Percentiles rank a stretch among this genome's conserved stretches.
These are phyloP conservation scores for Scaptomyza caliginosa DNA, from an alignment of 2,888 invertebrate species.

Conservation along the genomic window DNA sequence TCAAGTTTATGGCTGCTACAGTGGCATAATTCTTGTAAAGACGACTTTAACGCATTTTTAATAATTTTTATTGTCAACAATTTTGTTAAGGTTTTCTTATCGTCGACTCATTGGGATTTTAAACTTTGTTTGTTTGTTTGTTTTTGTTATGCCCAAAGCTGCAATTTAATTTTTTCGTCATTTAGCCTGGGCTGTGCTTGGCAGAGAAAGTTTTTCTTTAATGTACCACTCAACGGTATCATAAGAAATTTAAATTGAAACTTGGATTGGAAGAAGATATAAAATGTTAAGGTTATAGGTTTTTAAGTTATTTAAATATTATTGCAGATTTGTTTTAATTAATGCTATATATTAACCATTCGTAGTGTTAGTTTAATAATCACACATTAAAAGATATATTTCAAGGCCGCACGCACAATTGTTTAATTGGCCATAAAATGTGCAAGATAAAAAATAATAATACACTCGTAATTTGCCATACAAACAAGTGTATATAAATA, in stretches of 20 bases:
- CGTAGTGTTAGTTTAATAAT: background rate
- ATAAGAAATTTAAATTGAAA: conserved; percentile 35
- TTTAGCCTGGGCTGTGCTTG: conserved; percentile 10
- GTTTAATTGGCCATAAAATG: background rate
- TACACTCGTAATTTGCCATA: background rate
- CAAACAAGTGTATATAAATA: background rate
- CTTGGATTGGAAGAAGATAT: background rate
- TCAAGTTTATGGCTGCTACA: conserved; percentile 50
- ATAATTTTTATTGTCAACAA: conserved; percentile 66
- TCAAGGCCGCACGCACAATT: background rate
- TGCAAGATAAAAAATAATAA: background rate
- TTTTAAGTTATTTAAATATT: background rate
- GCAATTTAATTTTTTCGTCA: conserved; percentile 32
- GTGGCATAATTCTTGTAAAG: conserved; percentile 65
- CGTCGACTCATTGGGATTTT: conserved; percentile 2
- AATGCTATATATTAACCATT: background rate
- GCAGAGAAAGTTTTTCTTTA: conserved; percentile 9
- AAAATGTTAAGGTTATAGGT: no score
- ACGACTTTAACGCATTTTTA: conserved; percentile 71
- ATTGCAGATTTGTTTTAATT: background rate
- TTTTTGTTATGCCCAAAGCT: conserved; percentile 9
- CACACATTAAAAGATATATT: background rate
- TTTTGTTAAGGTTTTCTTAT: conserved; percentile 33
- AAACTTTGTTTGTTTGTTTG: conserved; percentile 1
- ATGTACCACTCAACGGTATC: conserved; percentile 8